Evolutionary conservation across 2,797 vertebrate species (phyloP), one percentile per base, ranked within the genome.

Genomic region (Hyperoplus lanceolatus): DNA sequence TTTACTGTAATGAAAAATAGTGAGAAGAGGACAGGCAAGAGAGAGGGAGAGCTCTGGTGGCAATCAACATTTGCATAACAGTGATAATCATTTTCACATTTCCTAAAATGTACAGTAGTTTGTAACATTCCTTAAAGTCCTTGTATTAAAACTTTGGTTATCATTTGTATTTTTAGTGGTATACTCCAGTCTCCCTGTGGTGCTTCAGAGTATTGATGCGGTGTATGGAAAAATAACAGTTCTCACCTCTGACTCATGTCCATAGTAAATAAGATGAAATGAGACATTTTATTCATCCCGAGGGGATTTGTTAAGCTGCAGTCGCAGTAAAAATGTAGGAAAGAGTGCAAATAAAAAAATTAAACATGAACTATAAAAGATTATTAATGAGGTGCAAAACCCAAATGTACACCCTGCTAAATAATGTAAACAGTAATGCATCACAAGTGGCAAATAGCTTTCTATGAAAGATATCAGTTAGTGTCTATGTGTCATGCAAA

Each of bases 241-340:
- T 75, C 60, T 73, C 13, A 54, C 36, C 29, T 59, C 64, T 75
- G 72, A 74, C 69, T 82, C 55, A 70, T 4, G 0, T 21, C 29
- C 36, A 51, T 7, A 43, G 16, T 3, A 29, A 29, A 29, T 29
- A 29, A 29, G 29, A 29, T 29, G 29, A 29, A 29, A 29, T 29
- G 29, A 29, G 29, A 29, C 3, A 29, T 29, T 29, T 29, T 29
- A 29, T 29, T 29, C 29, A 29, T 29, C 29, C 29, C 29, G 29
- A 29, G 29, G 29, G 29, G 29, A 29, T 29, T 29, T 29, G 2
- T 29, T 29, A 29, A 29, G 29, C 29, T 29, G 29, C 29, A 29
- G 29, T 29, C 29, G 29, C 29, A 29, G 29, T 29, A 29, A 29
- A 29, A 29, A 29, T 29, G 3, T 29, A 29, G 29, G 29, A 29